Base-by-base conservation (phyloP, 2,888 invertebrate species). In the Vesta saturnalis region DNA sequence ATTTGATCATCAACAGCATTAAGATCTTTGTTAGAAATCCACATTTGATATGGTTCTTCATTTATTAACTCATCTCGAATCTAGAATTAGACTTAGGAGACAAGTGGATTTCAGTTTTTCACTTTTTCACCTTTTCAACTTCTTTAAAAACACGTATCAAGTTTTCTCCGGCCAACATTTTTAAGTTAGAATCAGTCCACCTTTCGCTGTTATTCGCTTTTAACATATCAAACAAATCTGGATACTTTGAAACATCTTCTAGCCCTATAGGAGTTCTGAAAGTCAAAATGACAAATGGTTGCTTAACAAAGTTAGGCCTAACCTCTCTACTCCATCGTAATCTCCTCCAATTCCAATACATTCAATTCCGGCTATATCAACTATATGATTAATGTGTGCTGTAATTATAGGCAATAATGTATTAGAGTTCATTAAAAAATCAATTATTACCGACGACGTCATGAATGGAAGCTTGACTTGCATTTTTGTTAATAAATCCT, bases 171-270 rank as follows among this genome's bases (percentile, higher is more conserved):
- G 86, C 85, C 43, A 87, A 76, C 74, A 85, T 84, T 72, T 83
- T 82, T 10, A 87, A 78, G 71, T 86, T 85, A 14, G 77, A 78
- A 10, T 76, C 76, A 0, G 80, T 82, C 87, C 87, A 87, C 16
- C 70, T 60, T 1, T 64, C 59, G 1, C 74, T 70, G 55, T 79
- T 72, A n/a, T 56, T 39, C 49, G 61, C 47, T 64, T 70, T 64
- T 19, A 80, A 61, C 1, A 64, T 52, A 61, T 77, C 89, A 74
- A 91, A 91, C 66, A 91, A 83, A 74, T 89, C 88, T 0, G 91
- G 91, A 82, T 91, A 91, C 76, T 86, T 88, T 0, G 91, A 91
- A 47, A 91, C 91, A 78, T 91, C 90, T 79, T 91, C 91, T 64
- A 91, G 78, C 0, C 91, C 91, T 59, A 87, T 85, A 0, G 91